Evolutionary conservation across 2,888 invertebrate species (phyloP), one percentile per base, ranked within the genome.

Genomic region (Sminthurinus aureus): DNA sequence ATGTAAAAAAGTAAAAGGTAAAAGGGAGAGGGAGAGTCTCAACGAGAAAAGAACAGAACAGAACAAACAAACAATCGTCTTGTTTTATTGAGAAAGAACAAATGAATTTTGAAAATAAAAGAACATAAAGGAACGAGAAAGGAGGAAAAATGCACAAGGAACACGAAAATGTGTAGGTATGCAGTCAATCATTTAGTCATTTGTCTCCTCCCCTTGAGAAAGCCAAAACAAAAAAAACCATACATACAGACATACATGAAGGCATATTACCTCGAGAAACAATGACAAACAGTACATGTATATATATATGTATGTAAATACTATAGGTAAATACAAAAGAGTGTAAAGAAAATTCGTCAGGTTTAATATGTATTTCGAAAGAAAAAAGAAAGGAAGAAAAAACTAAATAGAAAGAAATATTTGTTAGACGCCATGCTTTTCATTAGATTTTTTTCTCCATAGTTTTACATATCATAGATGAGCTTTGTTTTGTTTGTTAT

Each of bases 101-200:
- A 67, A 66, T 51, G 66, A 26, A 26, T 38, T 24, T n/a, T 79
- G 8, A 58, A 22, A 69, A 69, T n/a, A 71, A 78, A 58, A 24
- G 78, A 67, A 79, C n/a, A 58, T 18, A 38, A 66, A 67, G 66
- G 66, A 77, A 67, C 20, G 66, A 66, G 79, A 38, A 38, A 38
- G 38, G 38, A 66, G 75, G 51, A n/a, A 75, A 15, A 52, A 38
- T 26, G 74, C 18, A 50, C 24, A 18, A 13, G 74, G 38, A 74
- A 18, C 74, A 74, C 20, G 22, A 15, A 74, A 24, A 38, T 22
- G 24, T n/a, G 67, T 24, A 26, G 18, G n/a, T 38, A 50, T 50
- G 24, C 69, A 77, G 82, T 82, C 82, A 82, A 82, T 82, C 82
- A 82, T 82, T 71, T 67, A 73, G 82, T 82, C 82, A 82, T 82